These are phyloP conservation scores for Lophius piscatorius DNA, from an alignment of 2,113 vertebrate species.

Conservation along the genomic window DNA sequence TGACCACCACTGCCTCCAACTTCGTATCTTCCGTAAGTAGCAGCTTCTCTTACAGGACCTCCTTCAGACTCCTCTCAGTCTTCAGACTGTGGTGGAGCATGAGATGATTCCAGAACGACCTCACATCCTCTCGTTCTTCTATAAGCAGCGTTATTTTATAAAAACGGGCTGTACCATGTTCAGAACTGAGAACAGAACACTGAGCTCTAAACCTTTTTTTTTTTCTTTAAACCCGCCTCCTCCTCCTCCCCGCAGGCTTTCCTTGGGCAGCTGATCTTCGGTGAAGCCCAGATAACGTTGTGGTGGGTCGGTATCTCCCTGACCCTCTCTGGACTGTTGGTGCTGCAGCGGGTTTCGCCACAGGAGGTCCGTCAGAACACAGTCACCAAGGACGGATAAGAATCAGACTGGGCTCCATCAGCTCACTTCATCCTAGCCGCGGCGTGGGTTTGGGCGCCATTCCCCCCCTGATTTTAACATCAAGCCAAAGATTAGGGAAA, in stretches of 20 bases:
- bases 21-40: slow-evolving; percentile 91
- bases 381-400: slow-evolving; percentile 55
- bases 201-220: too few relatives aligned
- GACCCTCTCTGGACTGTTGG: slow-evolving; percentile 87
- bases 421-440: too few relatives aligned
- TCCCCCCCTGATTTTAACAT: slow-evolving; percentile 30
- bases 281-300: slow-evolving; percentile 85
- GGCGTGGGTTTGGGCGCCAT: too few relatives aligned
- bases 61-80: slow-evolving; percentile 26
- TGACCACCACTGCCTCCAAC: slow-evolving; percentile 92
- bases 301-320: slow-evolving; percentile 92
- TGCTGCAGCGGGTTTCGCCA: slow-evolving; percentile 83
- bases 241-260: slow-evolving; percentile 80
- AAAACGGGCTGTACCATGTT: slow-evolving; percentile 40
- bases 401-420: slow-evolving; percentile 2
- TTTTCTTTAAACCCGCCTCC: not conserved
- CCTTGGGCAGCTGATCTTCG: slow-evolving; percentile 88
- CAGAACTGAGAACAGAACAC: slow-evolving; percentile 40
- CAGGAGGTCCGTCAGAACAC: slow-evolving; percentile 42
- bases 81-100: too few relatives aligned
- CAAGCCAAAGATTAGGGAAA: slow-evolving; percentile 35
- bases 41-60: not conserved
- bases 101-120: too few relatives aligned
- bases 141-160: slow-evolving; percentile 49
- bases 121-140: slow-evolving; percentile 3